A percentile compares a stretch with the other conserved stretches of the same genome.
Evolutionary conservation across 1,140 invertebrate species (phyloP).

Genomic region (Zaprionus inermis): DNA sequence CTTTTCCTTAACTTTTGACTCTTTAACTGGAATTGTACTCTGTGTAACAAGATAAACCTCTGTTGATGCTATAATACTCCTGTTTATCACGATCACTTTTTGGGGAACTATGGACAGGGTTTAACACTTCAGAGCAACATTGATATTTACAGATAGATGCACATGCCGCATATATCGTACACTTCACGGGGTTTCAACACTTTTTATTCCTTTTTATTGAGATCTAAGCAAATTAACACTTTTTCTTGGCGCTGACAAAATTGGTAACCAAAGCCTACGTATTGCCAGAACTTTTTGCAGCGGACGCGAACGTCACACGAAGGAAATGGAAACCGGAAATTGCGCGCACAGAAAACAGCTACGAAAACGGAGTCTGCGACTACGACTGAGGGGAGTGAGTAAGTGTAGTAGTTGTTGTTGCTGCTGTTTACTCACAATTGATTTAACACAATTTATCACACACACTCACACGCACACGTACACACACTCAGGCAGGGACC

Average conservation of each 20-base stretch:
- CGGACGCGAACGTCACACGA: conserved; percentile 58
- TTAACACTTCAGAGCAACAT: conserved; percentile 1
- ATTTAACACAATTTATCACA: conserved; percentile 60
- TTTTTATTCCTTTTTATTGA: neutral
- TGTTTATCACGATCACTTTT: neutral
- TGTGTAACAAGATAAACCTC: conserved; percentile 12
- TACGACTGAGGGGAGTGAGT: conserved; percentile 9
- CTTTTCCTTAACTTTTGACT: neutral
- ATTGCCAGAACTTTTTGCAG: conserved; percentile 33
- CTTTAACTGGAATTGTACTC: conserved; percentile 4
- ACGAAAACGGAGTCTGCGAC: conserved; percentile 9
- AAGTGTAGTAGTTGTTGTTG: conserved; percentile 52
- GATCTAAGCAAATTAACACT: conserved; percentile 17
- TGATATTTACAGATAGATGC: neutral
- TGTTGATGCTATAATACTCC: neutral
- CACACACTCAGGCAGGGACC: neutral
- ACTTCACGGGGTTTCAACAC: conserved; percentile 3
- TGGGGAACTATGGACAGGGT: neutral
- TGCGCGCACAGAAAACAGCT: conserved; percentile 71
- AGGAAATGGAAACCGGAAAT: conserved; percentile 79
- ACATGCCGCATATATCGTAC: neutral
- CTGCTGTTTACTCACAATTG: conserved; percentile 52
- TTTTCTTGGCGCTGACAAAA: conserved; percentile 26
- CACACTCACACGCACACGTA: conserved; percentile 34
- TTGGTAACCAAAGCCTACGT: conserved; percentile 39